Base-by-base conservation (phyloP, 2,888 invertebrate genomes). In the Pseudococcus longispinus region DNA sequence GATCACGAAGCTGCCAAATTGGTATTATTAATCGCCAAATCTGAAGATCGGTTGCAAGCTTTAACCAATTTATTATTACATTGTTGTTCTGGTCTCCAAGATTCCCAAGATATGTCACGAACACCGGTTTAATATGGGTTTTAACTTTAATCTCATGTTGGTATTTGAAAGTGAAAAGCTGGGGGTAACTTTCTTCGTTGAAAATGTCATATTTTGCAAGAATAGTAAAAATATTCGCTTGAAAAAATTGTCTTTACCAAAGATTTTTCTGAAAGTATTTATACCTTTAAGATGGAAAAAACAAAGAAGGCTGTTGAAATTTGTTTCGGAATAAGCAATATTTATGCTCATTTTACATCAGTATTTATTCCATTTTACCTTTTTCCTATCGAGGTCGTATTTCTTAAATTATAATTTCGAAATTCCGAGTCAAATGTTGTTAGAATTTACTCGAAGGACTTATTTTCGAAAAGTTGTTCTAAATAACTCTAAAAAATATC, bases 41-140 rank as follows among this genome's bases (percentile, higher is more conserved):
- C 95, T 74, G 97, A 98, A 90, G 94, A 96, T 88, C 95, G 96
- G 89, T 95, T 97, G 9, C 96, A 96, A 91, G 97, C 97, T 0
- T 92, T 98, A 88, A 97, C 97, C 84, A 95, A 98, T 85, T 93
- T 98, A 88, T 96, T 98, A 95, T 92, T 98, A 89, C 97, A 98
- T 91, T 96, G 97, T 91, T 98, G 98, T 91, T 96, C 98, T 4
- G 98, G 97, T 3, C 93, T 98, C 88, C 98, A 98, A 90, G 94
- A 95, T 89, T 94, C 95, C 90, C 93, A 95, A 91, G 94, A 90
- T 91, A 46, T 46, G 2, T 44, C 83, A 11, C 9, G 55, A 86
- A 86, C 80, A 51, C 80, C 86, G 6, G 1, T 23, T n/a, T 84
- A 86, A 84, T 2, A 20, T 15, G 18, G 46, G 51, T 83, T n/a